Evolutionary conservation across 1,140 invertebrate genomes (phyloP), one percentile per base, ranked within the genome.

Genomic region (Zaprionus camerounensis): DNA sequence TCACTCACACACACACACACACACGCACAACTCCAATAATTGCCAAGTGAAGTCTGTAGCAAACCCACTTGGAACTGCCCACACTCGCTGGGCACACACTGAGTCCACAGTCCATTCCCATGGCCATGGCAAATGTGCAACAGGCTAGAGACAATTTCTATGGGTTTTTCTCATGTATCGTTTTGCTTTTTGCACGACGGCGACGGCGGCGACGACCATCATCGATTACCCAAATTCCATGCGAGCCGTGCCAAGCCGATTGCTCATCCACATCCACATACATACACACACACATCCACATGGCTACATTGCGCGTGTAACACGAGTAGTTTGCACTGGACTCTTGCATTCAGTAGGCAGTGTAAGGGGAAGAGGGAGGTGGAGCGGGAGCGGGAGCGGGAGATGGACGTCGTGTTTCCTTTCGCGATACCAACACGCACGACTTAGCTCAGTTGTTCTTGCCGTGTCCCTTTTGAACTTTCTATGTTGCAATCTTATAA

Each of bases 181-280:
- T 58, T 57, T 24, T 68, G 28, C 41, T 56, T 34, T 61, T 69
- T 12, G 31, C 46, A 38, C n/a, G 24, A 22, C 20, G 44, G n/a
- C 38, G 49, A 64, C 38, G 38, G 11, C 57, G 36, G 49, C n/a
- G 24, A 31, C 22, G 44, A 15, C 41, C 36, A 65, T 53, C 53
- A 59, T 58, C 55, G 24, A 59, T 75, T 59, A 75, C 67, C 72
- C 67, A 71, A 81, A 81, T 86, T 63, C 79, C 61, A 49, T 69
- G 46, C 20, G 46, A 51, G 46, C 46, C 56, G 22, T 24, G 41
- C 34, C 46, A 51, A 51, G 46, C 13, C 20, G 41, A 64, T 63
- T 63, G 67, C 66, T 36, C 66, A 69, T 69, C 66, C 66, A 56
- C 31, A 28, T 12, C 4, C 51, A 53, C 49, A 51, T 0, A 1